Conservation (phyloP, 1,140 invertebrate species). For the Conus ventricosus region DNA sequence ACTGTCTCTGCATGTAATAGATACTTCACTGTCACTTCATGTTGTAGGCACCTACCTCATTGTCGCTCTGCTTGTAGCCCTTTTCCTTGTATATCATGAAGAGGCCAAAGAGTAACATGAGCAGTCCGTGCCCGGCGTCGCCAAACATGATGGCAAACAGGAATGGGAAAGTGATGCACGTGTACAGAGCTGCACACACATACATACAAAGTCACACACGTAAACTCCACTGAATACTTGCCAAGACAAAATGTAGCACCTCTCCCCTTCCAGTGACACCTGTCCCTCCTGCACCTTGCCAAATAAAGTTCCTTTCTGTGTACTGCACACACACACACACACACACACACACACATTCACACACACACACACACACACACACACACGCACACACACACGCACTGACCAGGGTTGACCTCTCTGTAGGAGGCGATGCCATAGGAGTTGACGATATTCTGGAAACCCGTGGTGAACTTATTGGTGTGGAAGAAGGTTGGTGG, state of each 20-base stretch:
- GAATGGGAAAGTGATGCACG: neutral
- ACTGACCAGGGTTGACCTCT: conserved; percentile 90
- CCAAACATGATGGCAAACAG: conserved; percentile 98
- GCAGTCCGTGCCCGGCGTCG: conserved; percentile 91
- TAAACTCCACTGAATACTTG: no score
- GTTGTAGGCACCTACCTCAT: neutral
- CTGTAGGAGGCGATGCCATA: conserved; percentile 96
- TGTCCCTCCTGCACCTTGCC: no score
- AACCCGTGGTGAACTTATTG: conserved; percentile 96
- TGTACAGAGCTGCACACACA: conserved; percentile 4
- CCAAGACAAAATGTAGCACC: no score
- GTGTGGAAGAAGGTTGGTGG: conserved; percentile 96
- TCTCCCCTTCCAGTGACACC: no score
- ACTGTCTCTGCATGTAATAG: no score
- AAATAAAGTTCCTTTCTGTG: no score
- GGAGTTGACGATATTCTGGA: conserved; percentile 95
- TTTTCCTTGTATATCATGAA: conserved; percentile 65
- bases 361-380: neutral
- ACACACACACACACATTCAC: neutral
- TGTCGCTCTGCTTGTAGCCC: neutral
- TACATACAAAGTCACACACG: neutral
- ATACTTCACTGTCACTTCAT: no score
- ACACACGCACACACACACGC: neutral
- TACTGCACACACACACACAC: no score
- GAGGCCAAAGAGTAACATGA: conserved; percentile 80